phyloP scores from a whole-genome alignment of 2,797 vertebrate genomes.

The Otolemur crassicaudatus region DNA sequence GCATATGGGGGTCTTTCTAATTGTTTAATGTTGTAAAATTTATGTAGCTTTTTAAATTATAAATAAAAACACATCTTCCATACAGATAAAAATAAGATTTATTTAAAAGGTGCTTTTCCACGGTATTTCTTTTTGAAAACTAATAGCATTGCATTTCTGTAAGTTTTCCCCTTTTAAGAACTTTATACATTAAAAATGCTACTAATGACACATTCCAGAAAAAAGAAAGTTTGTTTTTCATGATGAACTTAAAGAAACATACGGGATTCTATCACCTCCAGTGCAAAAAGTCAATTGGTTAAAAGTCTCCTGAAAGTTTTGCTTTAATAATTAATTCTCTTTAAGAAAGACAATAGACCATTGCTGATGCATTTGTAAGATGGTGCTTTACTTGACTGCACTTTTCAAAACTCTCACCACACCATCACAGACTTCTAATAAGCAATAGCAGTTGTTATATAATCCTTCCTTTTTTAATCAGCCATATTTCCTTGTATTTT shows the following conservation, averaged over 20 bases:
- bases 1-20: conserved; percentile 43
- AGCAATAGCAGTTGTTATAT: conserved; percentile 17
- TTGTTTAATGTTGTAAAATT: conserved; percentile 70
- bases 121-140: conserved; percentile 63
- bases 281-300: conserved; percentile 50
- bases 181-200: conserved; percentile 49
- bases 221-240: conserved; percentile 75
- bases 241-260: conserved; percentile 46
- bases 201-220: conserved; percentile 42
- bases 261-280: conserved; percentile 45
- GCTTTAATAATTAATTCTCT: not conserved
- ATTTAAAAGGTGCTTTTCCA: conserved; percentile 57
- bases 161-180: conserved; percentile 54
- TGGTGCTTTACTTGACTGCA: not conserved
- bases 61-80: conserved; percentile 47
- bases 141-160: conserved; percentile 23
- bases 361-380: not conserved
- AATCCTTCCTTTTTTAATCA: conserved; percentile 60
- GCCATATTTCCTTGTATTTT: conserved; percentile 75
- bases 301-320: not conserved
- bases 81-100: not conserved
- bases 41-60: not conserved
- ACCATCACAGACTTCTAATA: not conserved
- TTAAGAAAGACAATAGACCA: conserved; percentile 25
- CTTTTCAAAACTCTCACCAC: conserved; percentile 61